These are phyloP conservation scores for Acropternis orthonyx DNA, from an alignment of 2,797 vertebrate species.

Conservation along the genomic window DNA sequence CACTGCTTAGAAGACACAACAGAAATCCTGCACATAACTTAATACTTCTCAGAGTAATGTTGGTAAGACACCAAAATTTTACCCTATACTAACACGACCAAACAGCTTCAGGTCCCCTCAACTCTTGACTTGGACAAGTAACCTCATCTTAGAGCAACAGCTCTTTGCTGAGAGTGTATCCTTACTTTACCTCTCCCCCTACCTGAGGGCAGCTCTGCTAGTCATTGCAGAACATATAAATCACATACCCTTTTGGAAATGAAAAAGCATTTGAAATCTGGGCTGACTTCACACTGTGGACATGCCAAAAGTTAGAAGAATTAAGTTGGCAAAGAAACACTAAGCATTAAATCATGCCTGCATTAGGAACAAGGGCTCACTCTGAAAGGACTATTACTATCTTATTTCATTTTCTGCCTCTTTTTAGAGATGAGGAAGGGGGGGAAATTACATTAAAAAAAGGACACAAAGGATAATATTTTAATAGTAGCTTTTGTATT, in stretches of 20 bases:
- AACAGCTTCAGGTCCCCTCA: not conserved
- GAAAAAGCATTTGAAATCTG: not conserved
- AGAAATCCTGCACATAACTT: not conserved
- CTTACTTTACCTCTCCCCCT: not conserved
- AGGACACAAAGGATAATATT: not conserved
- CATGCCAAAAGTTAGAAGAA: not conserved
- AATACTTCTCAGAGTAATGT: not conserved
- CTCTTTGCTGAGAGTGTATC: not conserved
- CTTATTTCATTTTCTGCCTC: not conserved
- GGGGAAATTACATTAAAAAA: not conserved
- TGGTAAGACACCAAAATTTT: not conserved
- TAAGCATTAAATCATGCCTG: not conserved
- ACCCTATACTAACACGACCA: not conserved
- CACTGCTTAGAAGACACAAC: not conserved
- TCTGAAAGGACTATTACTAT: not conserved
- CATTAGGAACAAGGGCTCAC: not conserved
- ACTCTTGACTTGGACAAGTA: not conserved
- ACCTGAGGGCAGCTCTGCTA: not conserved
- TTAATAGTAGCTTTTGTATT: not conserved
- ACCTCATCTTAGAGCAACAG: not conserved
- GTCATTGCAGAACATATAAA: not conserved
- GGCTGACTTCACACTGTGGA: not conserved
- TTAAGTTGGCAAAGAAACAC: not conserved
- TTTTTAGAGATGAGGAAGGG: not conserved
- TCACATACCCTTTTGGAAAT: not conserved